A percentile compares a stretch with the other conserved stretches of the same genome.
These are phyloP conservation scores for Suncus etruscus DNA, from an alignment of 2,113 vertebrate genomes.

Conservation along the genomic window DNA sequence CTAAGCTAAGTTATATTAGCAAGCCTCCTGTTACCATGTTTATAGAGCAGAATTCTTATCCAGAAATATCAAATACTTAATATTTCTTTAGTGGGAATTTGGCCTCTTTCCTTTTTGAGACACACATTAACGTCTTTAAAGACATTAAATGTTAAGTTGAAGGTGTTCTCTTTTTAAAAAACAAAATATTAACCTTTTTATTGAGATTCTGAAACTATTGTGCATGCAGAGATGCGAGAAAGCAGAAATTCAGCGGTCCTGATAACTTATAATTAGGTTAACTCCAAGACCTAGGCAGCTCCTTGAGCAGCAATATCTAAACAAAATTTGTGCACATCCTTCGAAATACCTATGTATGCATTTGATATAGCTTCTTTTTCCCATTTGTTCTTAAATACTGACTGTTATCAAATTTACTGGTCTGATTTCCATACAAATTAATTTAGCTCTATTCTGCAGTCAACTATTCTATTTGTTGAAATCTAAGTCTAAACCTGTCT, in stretches of 20 bases:
- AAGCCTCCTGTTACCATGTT: constrained; percentile 5
- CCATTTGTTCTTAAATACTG: not conserved
- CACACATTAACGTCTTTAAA: not conserved
- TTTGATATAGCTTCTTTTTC: not conserved
- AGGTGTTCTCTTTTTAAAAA: not conserved
- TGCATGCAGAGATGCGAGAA: not conserved
- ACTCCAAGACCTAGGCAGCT: not conserved
- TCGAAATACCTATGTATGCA: not conserved
- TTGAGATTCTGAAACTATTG: constrained; percentile 15
- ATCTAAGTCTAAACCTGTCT: not conserved
- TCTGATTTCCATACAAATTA: not conserved
- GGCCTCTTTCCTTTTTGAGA: not conserved
- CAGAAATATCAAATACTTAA: constrained; percentile 24
- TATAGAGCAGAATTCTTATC: constrained; percentile 33
- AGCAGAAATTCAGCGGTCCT: not conserved
- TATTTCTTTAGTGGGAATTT: not conserved
- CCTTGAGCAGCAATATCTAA: not conserved
- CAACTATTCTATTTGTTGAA: not conserved
- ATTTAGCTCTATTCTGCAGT: not conserved
- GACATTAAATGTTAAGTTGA: not conserved
- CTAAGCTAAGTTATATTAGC: not conserved
- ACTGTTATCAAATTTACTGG: not conserved
- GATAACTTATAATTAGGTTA: not conserved
- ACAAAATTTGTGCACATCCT: not conserved
- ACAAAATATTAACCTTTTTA: not conserved